Percentiles rank a stretch among this genome's conserved stretches.
These are phyloP conservation scores for Phthorimaea operculella DNA, from an alignment of 1,140 invertebrate genomes.

Conservation along the genomic window DNA sequence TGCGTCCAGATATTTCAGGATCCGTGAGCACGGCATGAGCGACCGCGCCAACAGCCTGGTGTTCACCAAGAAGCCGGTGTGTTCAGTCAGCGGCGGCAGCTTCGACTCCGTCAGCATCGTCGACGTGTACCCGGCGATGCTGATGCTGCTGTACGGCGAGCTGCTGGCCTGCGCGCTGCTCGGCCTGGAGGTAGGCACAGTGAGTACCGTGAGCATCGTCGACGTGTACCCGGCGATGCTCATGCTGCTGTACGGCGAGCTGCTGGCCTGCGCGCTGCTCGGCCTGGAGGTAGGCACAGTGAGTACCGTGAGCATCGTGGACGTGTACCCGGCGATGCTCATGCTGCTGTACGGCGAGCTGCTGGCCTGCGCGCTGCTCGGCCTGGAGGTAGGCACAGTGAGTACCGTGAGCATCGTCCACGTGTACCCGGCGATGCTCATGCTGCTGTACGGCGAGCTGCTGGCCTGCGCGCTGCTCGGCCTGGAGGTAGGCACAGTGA, in stretches of 20 bases:
- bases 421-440: conserved; percentile 52
- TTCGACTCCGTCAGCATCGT: conserved; percentile 69
- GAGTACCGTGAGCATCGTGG: conserved; percentile 68
- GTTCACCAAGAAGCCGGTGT: conserved; percentile 70
- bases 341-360: conserved; percentile 55
- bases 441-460: conserved; percentile 54
- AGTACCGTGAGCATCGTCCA: conserved; percentile 69
- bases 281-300: conserved; percentile 30
- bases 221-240: conserved; percentile 63
- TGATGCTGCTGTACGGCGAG: conserved; percentile 55
- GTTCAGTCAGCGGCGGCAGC: conserved; percentile 50
- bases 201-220: conserved; percentile 65
- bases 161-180: conserved; percentile 32
- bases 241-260: conserved; percentile 51
- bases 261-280: conserved; percentile 31
- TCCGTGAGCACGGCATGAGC: conserved; percentile 71
- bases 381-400: conserved; percentile 32
- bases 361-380: conserved; percentile 26
- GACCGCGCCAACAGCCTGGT: conserved; percentile 62
- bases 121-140: conserved; percentile 61
- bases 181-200: conserved; percentile 23
- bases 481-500: conserved; percentile 31
- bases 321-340: conserved; percentile 59
- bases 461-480: conserved; percentile 28
- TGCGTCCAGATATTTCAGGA: conserved; percentile 59